Conservation (phyloP, 2,113 vertebrate species). For the Harpagus bidentatus region DNA sequence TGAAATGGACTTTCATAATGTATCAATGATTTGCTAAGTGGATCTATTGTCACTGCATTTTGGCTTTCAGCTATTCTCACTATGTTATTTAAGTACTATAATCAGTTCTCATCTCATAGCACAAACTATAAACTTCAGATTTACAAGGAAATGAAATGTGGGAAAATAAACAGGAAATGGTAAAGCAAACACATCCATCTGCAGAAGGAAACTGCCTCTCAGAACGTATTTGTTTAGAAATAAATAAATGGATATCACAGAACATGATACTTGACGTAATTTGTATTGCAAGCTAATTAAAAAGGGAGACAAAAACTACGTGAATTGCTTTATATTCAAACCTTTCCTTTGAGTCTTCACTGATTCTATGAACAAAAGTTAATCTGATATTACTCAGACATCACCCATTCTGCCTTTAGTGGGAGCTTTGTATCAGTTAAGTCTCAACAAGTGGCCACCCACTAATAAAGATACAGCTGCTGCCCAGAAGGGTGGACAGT, state of each 20-base stretch:
- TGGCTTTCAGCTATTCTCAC: neutral
- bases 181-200: neutral
- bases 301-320: neutral
- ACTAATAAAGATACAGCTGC: neutral
- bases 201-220: neutral
- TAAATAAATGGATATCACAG: neutral
- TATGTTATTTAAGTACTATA: neutral
- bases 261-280: neutral
- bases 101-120: neutral
- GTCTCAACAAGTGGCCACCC: neutral
- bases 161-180: constrained; percentile 15
- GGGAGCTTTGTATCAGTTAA: neutral
- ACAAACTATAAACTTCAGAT: neutral
- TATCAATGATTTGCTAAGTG: neutral
- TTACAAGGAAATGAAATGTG: neutral
- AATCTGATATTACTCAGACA: neutral
- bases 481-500: neutral
- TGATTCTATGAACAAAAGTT: neutral
- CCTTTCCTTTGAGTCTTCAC: neutral
- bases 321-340: neutral
- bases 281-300: neutral
- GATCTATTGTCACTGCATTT: neutral
- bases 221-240: neutral
- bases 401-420: neutral
- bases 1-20: neutral